Conservation (phyloP, 2,888 invertebrate species). For the Diachrysia chrysitis region DNA sequence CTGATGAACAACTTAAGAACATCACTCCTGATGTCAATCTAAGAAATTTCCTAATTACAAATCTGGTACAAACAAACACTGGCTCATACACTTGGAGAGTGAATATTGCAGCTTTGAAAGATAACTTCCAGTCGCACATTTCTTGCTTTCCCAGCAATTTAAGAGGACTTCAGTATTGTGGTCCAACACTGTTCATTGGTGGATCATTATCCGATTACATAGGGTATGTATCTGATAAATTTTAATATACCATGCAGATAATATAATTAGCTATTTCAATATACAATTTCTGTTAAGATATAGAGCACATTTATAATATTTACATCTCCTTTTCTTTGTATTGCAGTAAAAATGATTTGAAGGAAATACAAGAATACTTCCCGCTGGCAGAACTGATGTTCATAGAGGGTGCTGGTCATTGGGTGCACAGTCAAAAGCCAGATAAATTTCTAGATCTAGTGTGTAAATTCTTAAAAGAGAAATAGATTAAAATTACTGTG, state of each 20-base stretch:
- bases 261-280: too few relatives aligned
- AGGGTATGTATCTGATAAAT: conserved; percentile 80
- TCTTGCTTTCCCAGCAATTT: conserved; percentile 90
- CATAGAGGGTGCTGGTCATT: conserved; percentile 96
- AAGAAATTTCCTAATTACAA: conserved; percentile 95
- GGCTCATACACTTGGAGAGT: conserved; percentile 93
- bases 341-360: conserved; percentile 88
- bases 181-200: conserved; percentile 95
- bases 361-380: conserved; percentile 91
- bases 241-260: background rate
- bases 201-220: conserved; percentile 95
- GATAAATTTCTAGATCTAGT: conserved; percentile 91
- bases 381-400: conserved; percentile 92
- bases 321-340: conserved; percentile 16
- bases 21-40: conserved; percentile 89
- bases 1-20: conserved; percentile 90
- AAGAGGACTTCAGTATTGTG: conserved; percentile 87
- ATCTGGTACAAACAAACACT: conserved; percentile 92
- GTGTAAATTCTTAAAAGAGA: conserved; percentile 90
- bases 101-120: conserved; percentile 92
- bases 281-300: too few relatives aligned
- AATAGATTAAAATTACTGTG: conserved; percentile 69
- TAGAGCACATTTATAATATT: too few relatives aligned
- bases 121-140: conserved; percentile 91
- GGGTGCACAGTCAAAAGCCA: conserved; percentile 98